A percentile compares a stretch with the other conserved stretches of the same genome.
phyloP scores from a whole-genome alignment of 2,888 invertebrate species.

The Cephus runcator region DNA sequence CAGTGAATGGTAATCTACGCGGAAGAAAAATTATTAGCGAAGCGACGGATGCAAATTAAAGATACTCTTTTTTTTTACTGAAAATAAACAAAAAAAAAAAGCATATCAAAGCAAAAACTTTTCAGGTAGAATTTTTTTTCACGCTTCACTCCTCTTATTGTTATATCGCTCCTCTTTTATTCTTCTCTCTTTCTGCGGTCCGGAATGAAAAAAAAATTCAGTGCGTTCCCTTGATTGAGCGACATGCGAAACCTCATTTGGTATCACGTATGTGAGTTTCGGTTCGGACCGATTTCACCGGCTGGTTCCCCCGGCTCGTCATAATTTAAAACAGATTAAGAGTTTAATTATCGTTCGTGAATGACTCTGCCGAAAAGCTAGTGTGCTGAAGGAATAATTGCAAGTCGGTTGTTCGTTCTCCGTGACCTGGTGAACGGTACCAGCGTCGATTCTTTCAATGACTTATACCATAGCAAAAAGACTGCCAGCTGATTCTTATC shows the following conservation, averaged over 20 bases:
- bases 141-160: neutral
- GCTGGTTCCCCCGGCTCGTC: conserved; percentile 10
- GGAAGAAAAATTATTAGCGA: neutral
- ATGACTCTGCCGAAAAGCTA: conserved; percentile 21
- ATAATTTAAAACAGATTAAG: conserved; percentile 25
- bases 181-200: neutral
- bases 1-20: neutral
- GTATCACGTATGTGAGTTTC: neutral
- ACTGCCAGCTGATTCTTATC: neutral
- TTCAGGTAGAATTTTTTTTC: neutral
- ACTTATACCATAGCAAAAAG: neutral
- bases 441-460: neutral
- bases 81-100: too few relatives aligned
- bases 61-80: neutral
- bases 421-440: neutral
- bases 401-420: neutral
- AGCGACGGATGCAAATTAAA: neutral
- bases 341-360: conserved; percentile 21
- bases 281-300: neutral
- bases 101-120: neutral
- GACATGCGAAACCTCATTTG: neutral
- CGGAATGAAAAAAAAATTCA: neutral
- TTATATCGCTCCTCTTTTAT: neutral
- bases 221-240: neutral
- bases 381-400: neutral